A percentile compares a stretch with the other conserved stretches of the same genome.
Evolutionary conservation across 53 echinoderm and acorn worm species (phyloP).

Genomic region (Stichopus horrens): DNA sequence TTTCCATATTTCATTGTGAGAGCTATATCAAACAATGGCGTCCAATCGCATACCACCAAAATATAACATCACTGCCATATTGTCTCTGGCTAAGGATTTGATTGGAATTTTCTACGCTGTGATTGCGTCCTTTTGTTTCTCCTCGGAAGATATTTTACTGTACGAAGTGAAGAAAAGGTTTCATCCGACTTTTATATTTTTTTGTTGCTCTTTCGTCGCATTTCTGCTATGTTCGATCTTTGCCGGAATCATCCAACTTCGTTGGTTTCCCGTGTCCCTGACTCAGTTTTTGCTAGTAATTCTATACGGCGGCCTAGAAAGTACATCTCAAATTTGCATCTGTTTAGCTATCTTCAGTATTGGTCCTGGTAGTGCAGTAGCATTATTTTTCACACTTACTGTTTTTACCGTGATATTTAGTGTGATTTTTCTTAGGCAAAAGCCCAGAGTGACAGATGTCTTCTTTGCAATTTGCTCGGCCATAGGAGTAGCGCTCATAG

Average conservation of each 20-base stretch:
- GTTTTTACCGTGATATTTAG: background rate
- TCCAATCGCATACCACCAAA: too few relatives aligned
- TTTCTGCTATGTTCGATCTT: background rate
- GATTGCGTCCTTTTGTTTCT: background rate
- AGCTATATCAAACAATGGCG: too few relatives aligned
- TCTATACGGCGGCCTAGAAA: background rate
- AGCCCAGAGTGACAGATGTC: background rate
- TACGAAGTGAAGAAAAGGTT: background rate
- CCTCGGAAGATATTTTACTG: background rate
- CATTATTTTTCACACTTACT: background rate
- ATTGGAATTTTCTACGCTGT: background rate
- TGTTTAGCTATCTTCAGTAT: background rate
- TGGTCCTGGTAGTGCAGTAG: background rate
- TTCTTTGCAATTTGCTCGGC: background rate
- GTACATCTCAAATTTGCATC: background rate
- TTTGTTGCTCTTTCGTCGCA: background rate
- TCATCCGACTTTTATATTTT: constrained; percentile 12
- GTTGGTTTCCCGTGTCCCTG: background rate
- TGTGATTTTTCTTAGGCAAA: background rate
- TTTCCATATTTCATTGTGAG: too few relatives aligned
- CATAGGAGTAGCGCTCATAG: background rate
- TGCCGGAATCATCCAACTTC: background rate
- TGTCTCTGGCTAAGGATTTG: too few relatives aligned
- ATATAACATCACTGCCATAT: too few relatives aligned
- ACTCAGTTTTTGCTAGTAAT: background rate